Evolutionary conservation across 2,113 vertebrate species (phyloP).

Genomic region (Limnothrissa miodon): DNA sequence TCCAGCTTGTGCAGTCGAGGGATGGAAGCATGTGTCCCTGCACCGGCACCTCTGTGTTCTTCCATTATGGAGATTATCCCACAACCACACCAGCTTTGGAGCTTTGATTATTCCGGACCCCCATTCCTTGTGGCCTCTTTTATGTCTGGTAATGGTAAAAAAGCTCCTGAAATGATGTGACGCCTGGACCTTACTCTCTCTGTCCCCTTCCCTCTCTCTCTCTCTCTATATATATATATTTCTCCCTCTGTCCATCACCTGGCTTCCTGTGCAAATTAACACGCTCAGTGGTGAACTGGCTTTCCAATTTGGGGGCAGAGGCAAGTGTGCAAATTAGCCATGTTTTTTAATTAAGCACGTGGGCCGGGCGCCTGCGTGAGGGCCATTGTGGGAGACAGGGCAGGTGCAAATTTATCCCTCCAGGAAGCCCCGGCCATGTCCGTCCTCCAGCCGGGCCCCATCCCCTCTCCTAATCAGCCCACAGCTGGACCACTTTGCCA

Average conservation of each 20-base stretch:
- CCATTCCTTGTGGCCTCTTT: conserved; percentile 52
- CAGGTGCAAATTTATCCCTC: conserved; percentile 94
- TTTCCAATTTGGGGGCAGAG: conserved; percentile 87
- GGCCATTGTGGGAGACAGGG: conserved; percentile 73
- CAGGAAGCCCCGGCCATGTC: conserved; percentile 77
- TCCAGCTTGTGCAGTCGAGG: conserved; percentile 61
- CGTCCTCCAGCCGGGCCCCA: conserved; percentile 83
- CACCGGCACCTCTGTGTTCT: conserved; percentile 60
- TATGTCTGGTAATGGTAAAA: background rate
- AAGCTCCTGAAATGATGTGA: background rate
- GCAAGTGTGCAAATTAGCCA: conserved; percentile 94
- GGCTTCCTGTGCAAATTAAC: conserved; percentile 97
- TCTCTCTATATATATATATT: no score
- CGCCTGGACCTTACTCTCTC: conserved; percentile 26
- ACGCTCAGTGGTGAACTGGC: conserved; percentile 96
- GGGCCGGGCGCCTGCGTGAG: conserved; percentile 71
- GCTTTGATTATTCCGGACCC: conserved; percentile 57
- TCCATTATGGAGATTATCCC: conserved; percentile 74
- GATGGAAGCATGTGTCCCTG: conserved; percentile 51
- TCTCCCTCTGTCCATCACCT: conserved; percentile 82
- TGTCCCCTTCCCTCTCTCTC: conserved; percentile 41
- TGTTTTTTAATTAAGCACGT: conserved; percentile 94
- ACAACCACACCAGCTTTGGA: conserved; percentile 51
- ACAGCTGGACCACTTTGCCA: conserved; percentile 83
- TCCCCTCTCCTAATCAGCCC: conserved; percentile 86